phyloP scores from a whole-genome alignment of 2,888 invertebrate genomes.

The Barypeithes pellucidus region DNA sequence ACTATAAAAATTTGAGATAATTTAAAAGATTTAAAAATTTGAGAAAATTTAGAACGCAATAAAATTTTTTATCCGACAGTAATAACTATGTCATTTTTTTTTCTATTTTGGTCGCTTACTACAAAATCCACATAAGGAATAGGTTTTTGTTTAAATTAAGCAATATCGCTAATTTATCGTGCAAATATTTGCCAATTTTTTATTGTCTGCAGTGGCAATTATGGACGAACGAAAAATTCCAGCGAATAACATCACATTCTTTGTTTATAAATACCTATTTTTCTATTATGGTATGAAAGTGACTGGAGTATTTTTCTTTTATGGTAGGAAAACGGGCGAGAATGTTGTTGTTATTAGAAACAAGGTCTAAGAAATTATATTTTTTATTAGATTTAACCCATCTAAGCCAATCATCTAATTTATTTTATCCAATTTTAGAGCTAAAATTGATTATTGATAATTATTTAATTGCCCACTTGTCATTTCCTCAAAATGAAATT shows the following conservation, averaged over 20 bases:
- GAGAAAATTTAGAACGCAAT: too few species aligned
- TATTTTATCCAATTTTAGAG: neutral
- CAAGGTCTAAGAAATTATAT: too few species aligned
- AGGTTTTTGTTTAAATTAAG: neutral
- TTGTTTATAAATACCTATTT: neutral
- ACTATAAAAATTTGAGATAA: too few species aligned
- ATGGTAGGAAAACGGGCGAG: neutral
- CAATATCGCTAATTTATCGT: neutral
- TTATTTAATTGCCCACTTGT: neutral
- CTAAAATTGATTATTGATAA: neutral
- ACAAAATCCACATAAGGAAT: too few species aligned
- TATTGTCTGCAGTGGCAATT: neutral
- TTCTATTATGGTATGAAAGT: too few species aligned
- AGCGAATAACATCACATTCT: neutral
- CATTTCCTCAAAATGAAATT: neutral
- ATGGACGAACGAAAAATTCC: slow-evolving; percentile 4
- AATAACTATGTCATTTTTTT: too few species aligned
- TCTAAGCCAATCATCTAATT: neutral
- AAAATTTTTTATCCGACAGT: too few species aligned
- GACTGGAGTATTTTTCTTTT: neutral
- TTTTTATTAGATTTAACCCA: neutral
- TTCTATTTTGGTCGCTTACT: too few species aligned
- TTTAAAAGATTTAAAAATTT: too few species aligned
- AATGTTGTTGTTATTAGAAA: neutral
- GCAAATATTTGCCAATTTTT: slow-evolving; percentile 1